These are phyloP conservation scores for Antrozous pallidus DNA, from an alignment of 2,797 vertebrate species.

Conservation along the genomic window DNA sequence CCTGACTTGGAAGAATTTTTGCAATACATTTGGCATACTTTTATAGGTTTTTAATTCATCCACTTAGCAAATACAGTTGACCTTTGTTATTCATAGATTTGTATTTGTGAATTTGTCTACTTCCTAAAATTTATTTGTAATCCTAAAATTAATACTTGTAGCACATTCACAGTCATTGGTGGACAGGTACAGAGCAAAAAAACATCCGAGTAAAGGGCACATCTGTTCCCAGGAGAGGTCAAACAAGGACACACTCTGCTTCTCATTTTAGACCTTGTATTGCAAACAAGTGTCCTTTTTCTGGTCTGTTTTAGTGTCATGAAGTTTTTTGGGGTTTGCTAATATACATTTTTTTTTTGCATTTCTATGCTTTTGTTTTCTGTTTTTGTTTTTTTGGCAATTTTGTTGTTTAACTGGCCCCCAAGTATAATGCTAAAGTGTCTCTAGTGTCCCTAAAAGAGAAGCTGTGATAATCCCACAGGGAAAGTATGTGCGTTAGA, in stretches of 20 bases:
- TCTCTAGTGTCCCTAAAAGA: background rate
- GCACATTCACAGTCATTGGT: rapidly evolving
- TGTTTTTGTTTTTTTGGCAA: background rate
- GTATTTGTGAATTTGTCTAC: background rate
- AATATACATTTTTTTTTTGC: background rate
- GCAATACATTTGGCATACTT: background rate
- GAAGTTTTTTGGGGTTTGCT: background rate
- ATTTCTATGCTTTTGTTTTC: background rate
- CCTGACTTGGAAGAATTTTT: background rate
- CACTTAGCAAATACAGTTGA: background rate
- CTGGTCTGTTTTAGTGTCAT: background rate
- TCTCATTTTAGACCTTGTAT: background rate
- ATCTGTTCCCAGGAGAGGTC: background rate
- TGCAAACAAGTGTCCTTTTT: background rate
- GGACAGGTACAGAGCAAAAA: background rate
- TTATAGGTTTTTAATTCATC: background rate
- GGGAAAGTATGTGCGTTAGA: background rate
- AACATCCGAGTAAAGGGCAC: background rate
- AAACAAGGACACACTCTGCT: background rate
- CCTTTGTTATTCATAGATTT: background rate
- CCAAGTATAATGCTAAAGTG: background rate
- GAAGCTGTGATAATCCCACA: background rate
- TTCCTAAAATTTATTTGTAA: background rate
- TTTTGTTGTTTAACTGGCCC: background rate
- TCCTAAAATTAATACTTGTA: background rate